These are phyloP conservation scores for Alligator mississippiensis DNA, from an alignment of 2,113 vertebrate species.

Conservation along the genomic window DNA sequence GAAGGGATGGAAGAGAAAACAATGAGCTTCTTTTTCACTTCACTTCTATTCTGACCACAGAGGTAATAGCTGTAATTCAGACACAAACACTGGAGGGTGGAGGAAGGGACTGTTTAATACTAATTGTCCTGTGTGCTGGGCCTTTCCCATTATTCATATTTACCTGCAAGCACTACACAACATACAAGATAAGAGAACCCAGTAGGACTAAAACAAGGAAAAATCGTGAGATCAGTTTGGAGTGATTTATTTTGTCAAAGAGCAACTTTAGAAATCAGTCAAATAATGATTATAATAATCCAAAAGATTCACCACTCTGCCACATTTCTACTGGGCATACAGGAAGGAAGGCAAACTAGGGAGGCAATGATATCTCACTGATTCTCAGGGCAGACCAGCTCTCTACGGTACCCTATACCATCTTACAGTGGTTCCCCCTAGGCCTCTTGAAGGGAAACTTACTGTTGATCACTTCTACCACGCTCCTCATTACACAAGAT, in stretches of 20 bases:
- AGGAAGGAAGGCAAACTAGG: not conserved
- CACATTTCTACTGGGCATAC: not conserved
- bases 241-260: not conserved
- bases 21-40: not conserved
- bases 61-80: not conserved
- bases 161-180: too few relatives aligned
- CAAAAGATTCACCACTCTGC: accelerated
- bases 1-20: not conserved
- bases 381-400: accelerated
- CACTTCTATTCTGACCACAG: not conserved
- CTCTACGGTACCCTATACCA: not conserved
- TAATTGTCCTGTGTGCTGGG: not conserved
- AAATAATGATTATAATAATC: not conserved
- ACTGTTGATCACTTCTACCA: too few relatives aligned
- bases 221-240: too few relatives aligned
- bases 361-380: accelerated
- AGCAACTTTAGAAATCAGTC: not conserved
- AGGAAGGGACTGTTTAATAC: not conserved
- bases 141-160: too few relatives aligned
- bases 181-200: too few relatives aligned
- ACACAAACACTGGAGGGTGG: not conserved
- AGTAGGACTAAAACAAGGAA: too few relatives aligned
- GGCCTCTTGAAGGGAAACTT: too few relatives aligned
- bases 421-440: accelerated
- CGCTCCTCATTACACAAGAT: accelerated